Evolutionary conservation across 2,113 vertebrate genomes (phyloP).

Genomic region (Ellobius talpinus): DNA sequence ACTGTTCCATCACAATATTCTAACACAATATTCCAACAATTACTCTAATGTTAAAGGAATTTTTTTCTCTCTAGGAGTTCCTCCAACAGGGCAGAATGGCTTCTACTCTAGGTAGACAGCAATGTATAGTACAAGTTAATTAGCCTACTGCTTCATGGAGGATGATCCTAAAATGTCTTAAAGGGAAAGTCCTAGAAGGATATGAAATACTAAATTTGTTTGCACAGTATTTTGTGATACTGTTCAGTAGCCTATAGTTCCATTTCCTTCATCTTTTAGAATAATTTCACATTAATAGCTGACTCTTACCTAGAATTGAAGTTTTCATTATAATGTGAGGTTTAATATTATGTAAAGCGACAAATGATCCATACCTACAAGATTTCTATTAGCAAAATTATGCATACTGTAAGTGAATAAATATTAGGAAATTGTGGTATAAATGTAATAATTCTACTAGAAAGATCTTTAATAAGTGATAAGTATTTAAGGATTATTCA

Average conservation of each 20-base stretch:
- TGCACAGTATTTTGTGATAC: background rate
- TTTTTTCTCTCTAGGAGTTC: background rate
- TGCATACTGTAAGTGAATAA: background rate
- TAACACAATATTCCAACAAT: background rate
- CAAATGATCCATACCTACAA: background rate
- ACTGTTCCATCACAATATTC: background rate
- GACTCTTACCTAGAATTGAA: background rate
- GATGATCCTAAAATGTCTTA: slow-evolving; percentile 9
- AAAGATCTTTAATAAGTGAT: background rate
- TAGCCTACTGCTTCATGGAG: background rate
- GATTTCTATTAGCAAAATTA: background rate
- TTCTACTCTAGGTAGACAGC: background rate
- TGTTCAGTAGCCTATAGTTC: background rate
- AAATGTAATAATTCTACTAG: background rate
- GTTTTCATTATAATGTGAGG: background rate
- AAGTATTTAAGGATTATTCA: background rate
- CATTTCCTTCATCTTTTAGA: background rate
- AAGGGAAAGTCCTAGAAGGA: background rate
- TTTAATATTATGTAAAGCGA: background rate
- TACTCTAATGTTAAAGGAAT: background rate
- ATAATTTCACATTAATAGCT: background rate
- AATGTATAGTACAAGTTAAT: slow-evolving; percentile 26
- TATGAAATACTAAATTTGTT: slow-evolving; percentile 19
- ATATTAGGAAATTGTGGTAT: background rate
- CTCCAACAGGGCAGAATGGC: background rate